These are phyloP conservation scores for Myocastor coypus DNA, from an alignment of 2,113 vertebrate species.

Conservation along the genomic window DNA sequence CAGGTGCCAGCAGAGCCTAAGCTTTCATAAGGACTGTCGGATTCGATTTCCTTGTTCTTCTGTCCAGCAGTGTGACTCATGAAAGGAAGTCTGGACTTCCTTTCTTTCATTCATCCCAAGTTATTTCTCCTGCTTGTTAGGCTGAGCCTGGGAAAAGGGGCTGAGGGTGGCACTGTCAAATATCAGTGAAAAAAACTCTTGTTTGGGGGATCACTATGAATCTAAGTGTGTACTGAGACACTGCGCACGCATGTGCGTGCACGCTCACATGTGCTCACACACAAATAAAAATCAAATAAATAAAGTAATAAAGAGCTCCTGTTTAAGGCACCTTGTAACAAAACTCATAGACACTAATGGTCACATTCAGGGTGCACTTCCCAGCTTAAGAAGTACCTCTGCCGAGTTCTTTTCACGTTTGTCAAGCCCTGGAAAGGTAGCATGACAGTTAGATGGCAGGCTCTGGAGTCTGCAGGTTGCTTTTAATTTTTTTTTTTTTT, in stretches of 20 bases:
- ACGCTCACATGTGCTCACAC: no score
- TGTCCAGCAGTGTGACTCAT: conserved; percentile 57
- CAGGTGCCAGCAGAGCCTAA: conserved; percentile 77
- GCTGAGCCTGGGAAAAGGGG: conserved; percentile 40
- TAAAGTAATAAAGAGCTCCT: neutral
- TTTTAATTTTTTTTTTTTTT: neutral
- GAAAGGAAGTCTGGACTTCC: conserved; percentile 36
- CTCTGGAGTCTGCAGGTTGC: neutral
- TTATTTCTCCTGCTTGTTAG: neutral
- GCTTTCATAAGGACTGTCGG: conserved; percentile 46
- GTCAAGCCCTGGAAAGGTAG: neutral
- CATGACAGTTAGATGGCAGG: neutral
- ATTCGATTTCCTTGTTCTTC: neutral
- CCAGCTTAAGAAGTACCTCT: neutral
- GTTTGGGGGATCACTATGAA: no score
- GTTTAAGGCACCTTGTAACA: neutral
- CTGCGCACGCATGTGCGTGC: no score
- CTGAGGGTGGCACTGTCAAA: neutral
- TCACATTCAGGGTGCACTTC: neutral
- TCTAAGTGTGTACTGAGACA: no score
- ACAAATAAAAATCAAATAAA: no score
- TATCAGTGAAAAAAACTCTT: neutral
- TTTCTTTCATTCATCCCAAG: conserved; percentile 59
- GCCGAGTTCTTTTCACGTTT: neutral
- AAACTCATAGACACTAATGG: neutral